Evolutionary conservation across 2,113 vertebrate genomes (phyloP), one percentile per base, ranked within the genome.

Genomic region (Balaeniceps rex): DNA sequence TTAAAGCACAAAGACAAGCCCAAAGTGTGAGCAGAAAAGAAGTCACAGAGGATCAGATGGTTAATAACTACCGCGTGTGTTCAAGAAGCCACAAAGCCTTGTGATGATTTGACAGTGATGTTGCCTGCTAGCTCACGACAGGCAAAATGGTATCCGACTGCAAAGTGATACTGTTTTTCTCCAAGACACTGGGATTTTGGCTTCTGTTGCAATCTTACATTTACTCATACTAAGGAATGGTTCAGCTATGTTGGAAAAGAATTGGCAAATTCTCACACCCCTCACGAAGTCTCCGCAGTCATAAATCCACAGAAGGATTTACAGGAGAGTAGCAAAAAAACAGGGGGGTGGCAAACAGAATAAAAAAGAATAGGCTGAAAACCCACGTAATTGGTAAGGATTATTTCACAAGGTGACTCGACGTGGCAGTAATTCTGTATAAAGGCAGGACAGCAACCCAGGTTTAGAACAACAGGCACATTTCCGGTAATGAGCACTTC

Each of bases 301-400:
- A 0, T 63, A 88, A 40, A 70, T 66, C 75, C 57, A 51, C 34
- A 21, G 33, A 44, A 86, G 19, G 12, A 76, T 74, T 90, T 82
- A 49, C 24, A 83, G 44, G 14, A 19, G 19, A 79, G 42, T 3
- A 76, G 57, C 22, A 61, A 63, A 85, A 89, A 55, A 31, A 0
- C 0, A 33, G 2, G 16, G 10, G 24, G 5, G 33, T 61, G 52
- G 83, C 87, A 93, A 93, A 89, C 42, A 91, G 77, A 95, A 51
- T 78, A 51, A 42, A 40, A 95, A 83, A 58, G 8, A 90, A 77
- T 6, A 76, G 40, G 19, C 28, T 63, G 66, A 69, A 90, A 77
- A 83, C 84, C 83, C 89, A 90, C 58, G 6, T 93, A 92, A 40
- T 51, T 85, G 66, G 44, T 92, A 92, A 97, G 94, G 70, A 63